A percentile compares a stretch with the other conserved stretches of the same genome.
These are phyloP conservation scores for Motacilla alba DNA, from an alignment of 2,113 vertebrate genomes.

Conservation along the genomic window DNA sequence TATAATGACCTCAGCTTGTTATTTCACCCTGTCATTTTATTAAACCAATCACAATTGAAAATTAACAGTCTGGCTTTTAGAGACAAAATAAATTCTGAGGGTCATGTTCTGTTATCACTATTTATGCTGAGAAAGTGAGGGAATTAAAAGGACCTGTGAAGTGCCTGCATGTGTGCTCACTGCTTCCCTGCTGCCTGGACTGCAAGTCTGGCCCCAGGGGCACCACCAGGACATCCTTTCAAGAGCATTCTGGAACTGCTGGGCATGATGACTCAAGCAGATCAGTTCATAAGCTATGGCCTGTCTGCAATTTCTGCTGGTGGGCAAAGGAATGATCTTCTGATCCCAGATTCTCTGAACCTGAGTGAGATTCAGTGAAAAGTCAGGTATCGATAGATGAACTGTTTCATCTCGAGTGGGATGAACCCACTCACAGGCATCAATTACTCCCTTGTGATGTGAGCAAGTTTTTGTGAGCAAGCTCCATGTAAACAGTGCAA, in stretches of 20 bases:
- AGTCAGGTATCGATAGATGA: not conserved
- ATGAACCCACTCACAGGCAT: not conserved
- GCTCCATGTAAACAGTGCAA: not conserved
- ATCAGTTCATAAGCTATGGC: not conserved
- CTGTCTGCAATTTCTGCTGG: not conserved
- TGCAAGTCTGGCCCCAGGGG: not conserved
- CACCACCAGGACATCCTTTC: not conserved
- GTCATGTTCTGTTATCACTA: not conserved
- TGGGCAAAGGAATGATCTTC: not conserved
- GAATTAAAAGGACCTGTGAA: not conserved
- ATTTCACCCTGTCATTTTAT: not conserved
- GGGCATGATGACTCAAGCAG: not conserved
- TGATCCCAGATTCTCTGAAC: not conserved
- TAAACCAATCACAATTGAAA: not conserved
- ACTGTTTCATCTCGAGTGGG: not conserved
- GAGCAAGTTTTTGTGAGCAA: not conserved
- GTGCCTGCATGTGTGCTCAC: accelerated
- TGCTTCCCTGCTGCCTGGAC: not conserved
- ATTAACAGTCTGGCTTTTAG: not conserved
- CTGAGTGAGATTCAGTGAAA: not conserved
- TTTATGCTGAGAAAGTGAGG: not conserved
- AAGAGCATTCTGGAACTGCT: not conserved
- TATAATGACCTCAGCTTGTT: not conserved
- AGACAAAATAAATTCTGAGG: not conserved
- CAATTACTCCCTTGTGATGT: not conserved